These are phyloP conservation scores for Drosophila buzzatii DNA, from an alignment of 2,888 invertebrate genomes.

Conservation along the genomic window DNA sequence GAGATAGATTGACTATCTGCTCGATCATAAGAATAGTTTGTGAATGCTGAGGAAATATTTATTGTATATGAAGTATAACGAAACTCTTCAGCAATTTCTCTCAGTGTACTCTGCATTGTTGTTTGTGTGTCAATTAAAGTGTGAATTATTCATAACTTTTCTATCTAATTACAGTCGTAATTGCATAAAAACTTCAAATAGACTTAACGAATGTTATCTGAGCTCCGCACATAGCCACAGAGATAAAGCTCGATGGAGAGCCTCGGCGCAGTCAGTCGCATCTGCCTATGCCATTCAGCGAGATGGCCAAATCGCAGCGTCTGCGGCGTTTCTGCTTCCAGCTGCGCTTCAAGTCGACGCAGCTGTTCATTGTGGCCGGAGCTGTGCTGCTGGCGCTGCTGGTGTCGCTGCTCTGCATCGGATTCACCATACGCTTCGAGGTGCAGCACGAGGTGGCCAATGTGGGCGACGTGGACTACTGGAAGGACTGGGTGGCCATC, in stretches of 20 bases:
- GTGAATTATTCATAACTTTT: conserved; percentile 68
- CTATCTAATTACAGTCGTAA: conserved; percentile 68
- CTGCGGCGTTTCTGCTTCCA: conserved; percentile 36
- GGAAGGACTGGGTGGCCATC: conserved; percentile 65
- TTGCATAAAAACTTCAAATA: conserved; percentile 48
- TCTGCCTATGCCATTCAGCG: too few species aligned
- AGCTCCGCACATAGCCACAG: conserved; percentile 1
- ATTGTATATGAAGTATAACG: neutral
- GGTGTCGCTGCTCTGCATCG: conserved; percentile 75
- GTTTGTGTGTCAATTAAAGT: conserved; percentile 67
- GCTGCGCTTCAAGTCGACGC: conserved; percentile 63
- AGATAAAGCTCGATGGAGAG: conserved; percentile 3
- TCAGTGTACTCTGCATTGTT: conserved; percentile 47
- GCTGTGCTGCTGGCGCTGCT: conserved; percentile 66
- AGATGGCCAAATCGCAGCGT: conserved; percentile 18
- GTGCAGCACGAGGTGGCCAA: conserved; percentile 74
- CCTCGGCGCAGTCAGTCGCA: neutral
- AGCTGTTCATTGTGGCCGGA: conserved; percentile 74
- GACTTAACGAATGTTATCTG: conserved; percentile 22
- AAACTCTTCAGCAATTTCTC: conserved; percentile 21
- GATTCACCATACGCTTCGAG: conserved; percentile 76
- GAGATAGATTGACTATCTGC: neutral
- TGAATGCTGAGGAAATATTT: too few species aligned
- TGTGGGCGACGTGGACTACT: conserved; percentile 68
- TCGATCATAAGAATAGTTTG: too few species aligned